Evolutionary conservation across 2,797 vertebrate species (phyloP).

Genomic region (Steatocranus sp.): DNA sequence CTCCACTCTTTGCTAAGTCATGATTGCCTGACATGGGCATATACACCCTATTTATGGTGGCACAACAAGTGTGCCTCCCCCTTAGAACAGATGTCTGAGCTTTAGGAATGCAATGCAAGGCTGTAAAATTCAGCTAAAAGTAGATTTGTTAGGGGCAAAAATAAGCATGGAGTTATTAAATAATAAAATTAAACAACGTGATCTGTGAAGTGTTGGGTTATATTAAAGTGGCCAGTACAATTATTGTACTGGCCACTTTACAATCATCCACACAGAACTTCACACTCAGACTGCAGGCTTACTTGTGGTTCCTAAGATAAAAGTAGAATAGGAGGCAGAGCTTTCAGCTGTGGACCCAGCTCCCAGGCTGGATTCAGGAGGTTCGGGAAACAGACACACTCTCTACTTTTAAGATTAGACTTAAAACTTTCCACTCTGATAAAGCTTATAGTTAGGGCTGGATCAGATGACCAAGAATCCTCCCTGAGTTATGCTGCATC

Average conservation of each 20-base stretch:
- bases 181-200: background rate
- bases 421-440: background rate
- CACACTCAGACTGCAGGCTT: background rate
- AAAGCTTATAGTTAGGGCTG: background rate
- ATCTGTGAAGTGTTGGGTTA: background rate
- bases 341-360: background rate
- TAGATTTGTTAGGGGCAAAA: background rate
- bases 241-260: background rate
- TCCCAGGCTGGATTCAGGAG: background rate
- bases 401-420: background rate
- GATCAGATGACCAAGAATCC: background rate
- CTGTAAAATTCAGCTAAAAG: constrained; percentile 3
- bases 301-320: background rate
- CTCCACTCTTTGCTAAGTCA: constrained; percentile 52
- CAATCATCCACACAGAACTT: background rate
- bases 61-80: constrained; percentile 11
- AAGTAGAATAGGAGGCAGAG: background rate
- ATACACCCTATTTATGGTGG: constrained; percentile 54
- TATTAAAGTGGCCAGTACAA: background rate
- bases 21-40: constrained; percentile 32
- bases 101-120: constrained; percentile 47
- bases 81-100: constrained; percentile 51
- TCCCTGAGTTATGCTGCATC: background rate
- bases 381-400: background rate
- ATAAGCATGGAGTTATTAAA: background rate